Evolutionary conservation across 2,797 vertebrate species (phyloP).

Genomic region (Siniperca obscura): DNA sequence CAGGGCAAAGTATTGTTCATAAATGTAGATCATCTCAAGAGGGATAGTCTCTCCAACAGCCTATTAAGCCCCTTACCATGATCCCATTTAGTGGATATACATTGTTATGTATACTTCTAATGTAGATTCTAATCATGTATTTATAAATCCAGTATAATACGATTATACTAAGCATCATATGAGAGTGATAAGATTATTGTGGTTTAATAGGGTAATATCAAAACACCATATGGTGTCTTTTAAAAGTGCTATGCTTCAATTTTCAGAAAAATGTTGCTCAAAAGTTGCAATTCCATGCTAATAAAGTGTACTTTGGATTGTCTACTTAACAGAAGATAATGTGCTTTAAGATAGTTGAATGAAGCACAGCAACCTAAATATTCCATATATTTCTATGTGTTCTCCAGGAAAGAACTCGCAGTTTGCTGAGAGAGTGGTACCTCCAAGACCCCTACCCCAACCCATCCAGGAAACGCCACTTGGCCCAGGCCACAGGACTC

Average conservation of each 20-base stretch:
- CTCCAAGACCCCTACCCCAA: conserved; percentile 89
- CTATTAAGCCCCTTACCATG: conserved; percentile 74
- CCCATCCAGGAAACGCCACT: conserved; percentile 86
- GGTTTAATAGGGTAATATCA: conserved; percentile 54
- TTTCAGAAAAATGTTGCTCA: background rate
- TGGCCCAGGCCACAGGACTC: conserved; percentile 88
- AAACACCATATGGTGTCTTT: conserved; percentile 24
- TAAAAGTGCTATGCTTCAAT: background rate
- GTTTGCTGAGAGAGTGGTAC: conserved; percentile 88
- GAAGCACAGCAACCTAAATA: background rate
- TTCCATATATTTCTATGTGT: background rate
- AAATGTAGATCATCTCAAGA: conserved; percentile 35
- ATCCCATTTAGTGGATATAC: conserved; percentile 72
- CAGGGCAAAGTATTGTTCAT: conserved; percentile 22
- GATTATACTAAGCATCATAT: conserved; percentile 59
- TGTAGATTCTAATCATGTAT: conserved; percentile 55
- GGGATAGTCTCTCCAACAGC: conserved; percentile 30
- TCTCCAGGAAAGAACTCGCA: conserved; percentile 86
- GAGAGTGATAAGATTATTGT: conserved; percentile 61
- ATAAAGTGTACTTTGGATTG: background rate
- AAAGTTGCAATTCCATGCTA: background rate
- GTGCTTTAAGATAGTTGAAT: background rate
- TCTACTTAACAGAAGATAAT: background rate
- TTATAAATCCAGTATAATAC: conserved; percentile 67
- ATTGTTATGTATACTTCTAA: conserved; percentile 41